Evolutionary conservation across 2,113 vertebrate genomes (phyloP).

Genomic region (Synchiropus splendidus): DNA sequence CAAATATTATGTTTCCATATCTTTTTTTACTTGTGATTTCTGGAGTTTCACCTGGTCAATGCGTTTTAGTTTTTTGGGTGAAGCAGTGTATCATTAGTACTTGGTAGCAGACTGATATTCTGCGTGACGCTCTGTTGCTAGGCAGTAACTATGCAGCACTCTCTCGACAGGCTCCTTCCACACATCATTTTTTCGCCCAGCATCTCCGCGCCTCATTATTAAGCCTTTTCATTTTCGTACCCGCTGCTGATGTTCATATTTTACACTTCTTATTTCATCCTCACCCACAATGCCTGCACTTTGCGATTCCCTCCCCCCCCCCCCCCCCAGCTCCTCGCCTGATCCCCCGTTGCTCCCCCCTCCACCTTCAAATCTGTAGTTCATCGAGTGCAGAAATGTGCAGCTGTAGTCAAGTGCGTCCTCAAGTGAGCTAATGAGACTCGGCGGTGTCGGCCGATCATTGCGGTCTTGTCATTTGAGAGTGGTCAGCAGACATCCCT

Average conservation of each 20-base stretch:
- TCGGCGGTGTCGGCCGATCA: conserved; percentile 8
- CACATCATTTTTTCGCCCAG: conserved; percentile 4
- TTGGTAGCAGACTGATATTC: conserved; percentile 41
- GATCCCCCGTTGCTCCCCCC: conserved; percentile 7
- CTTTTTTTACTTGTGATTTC: too few species aligned
- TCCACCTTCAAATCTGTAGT: conserved; percentile 29
- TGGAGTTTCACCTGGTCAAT: too few species aligned
- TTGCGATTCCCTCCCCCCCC: conserved; percentile 1
- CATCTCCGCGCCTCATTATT: background rate
- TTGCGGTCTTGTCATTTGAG: conserved; percentile 18
- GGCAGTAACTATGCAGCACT: conserved; percentile 67
- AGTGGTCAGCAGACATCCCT: conserved; percentile 15
- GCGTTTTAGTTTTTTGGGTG: too few species aligned
- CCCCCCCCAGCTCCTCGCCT: background rate
- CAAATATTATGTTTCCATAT: too few species aligned
- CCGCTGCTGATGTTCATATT: too few species aligned
- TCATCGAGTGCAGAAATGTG: conserved; percentile 40
- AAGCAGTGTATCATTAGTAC: too few species aligned
- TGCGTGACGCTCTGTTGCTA: conserved; percentile 59
- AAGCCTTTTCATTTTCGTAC: background rate
- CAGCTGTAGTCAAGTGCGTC: conserved; percentile 26
- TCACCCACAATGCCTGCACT: background rate
- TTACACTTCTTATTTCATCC: background rate
- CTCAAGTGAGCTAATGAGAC: conserved; percentile 22
- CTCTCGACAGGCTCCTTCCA: conserved; percentile 23